Conservation (phyloP, 2,888 invertebrate genomes). For the Lasioglossum villosulum region DNA sequence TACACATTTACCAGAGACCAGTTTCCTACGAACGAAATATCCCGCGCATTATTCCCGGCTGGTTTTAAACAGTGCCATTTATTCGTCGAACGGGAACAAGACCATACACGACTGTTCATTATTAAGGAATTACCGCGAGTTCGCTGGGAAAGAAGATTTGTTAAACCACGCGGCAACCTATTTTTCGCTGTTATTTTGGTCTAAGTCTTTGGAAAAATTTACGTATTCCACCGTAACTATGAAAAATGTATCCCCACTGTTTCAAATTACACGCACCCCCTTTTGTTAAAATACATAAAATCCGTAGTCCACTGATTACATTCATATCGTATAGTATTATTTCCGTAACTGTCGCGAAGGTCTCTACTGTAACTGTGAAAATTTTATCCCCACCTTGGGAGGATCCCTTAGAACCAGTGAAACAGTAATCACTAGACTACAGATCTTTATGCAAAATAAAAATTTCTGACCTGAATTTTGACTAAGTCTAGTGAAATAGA, state of each 20-base stretch:
- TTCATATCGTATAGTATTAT: too few relatives aligned
- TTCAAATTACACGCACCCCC: too few relatives aligned
- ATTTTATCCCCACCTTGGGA: neutral
- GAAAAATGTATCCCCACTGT: too few relatives aligned
- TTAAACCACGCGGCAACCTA: neutral
- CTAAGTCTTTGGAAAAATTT: neutral
- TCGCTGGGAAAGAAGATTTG: neutral
- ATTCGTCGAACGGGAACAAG: neutral
- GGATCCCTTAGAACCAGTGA: too few relatives aligned
- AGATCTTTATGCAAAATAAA: too few relatives aligned
- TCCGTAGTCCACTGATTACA: too few relatives aligned
- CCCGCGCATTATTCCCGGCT: conserved; percentile 16
- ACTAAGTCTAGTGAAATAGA: too few relatives aligned
- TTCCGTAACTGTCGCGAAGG: neutral
- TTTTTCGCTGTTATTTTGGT: neutral
- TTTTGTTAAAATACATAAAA: too few relatives aligned
- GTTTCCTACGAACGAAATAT: neutral
- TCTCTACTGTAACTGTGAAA: neutral
- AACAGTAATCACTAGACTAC: neutral
- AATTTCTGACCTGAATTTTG: too few relatives aligned
- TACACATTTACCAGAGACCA: conserved; percentile 19
- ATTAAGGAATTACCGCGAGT: neutral
- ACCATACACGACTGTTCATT: neutral
- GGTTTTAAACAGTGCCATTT: conserved; percentile 11
- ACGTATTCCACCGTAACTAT: neutral